Percentiles rank a stretch among this genome's conserved stretches.
Conservation (phyloP, 2,113 vertebrate species). For the Ciconia stormi region DNA sequence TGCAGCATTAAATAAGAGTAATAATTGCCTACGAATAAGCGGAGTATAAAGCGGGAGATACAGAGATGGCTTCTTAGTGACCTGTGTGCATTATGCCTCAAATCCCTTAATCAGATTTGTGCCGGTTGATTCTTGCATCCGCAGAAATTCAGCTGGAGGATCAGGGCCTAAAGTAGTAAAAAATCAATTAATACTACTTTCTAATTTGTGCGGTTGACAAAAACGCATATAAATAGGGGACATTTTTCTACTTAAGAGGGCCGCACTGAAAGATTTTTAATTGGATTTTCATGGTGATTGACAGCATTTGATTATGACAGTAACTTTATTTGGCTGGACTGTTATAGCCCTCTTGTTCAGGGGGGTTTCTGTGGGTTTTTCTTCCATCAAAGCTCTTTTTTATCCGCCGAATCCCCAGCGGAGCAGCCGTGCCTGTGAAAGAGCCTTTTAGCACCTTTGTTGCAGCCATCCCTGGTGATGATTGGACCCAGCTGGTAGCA, state of each 20-base stretch:
- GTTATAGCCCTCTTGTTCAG: conserved; percentile 69
- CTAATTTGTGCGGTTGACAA: conserved; percentile 59
- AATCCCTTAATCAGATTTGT: conserved; percentile 60
- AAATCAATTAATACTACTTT: conserved; percentile 71
- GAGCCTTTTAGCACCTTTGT: conserved; percentile 97
- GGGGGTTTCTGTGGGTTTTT: background rate
- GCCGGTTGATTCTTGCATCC: conserved; percentile 7
- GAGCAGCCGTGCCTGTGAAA: conserved; percentile 84
- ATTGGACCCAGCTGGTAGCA: conserved; percentile 85
- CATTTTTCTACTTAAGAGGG: conserved; percentile 75
- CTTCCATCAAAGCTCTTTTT: conserved; percentile 65
- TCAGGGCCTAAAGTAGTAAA: conserved; percentile 41
- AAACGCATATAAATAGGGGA: conserved; percentile 66
- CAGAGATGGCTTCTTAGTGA: conserved; percentile 40
- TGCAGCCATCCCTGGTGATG: conserved; percentile 81
- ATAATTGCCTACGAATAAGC: conserved; percentile 66
- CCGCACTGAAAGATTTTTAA: conserved; percentile 73
- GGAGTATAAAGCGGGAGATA: conserved; percentile 23
- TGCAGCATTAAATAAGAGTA: conserved; percentile 40
- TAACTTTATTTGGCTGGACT: conserved; percentile 84
- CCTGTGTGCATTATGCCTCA: conserved; percentile 31
- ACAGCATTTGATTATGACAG: conserved; percentile 79
- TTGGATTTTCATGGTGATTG: conserved; percentile 86
- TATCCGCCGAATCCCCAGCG: conserved; percentile 73
- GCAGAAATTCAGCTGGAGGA: conserved; percentile 37